Conservation (phyloP, 2,888 invertebrate genomes). For the Pseudeuparius sepicola region DNA sequence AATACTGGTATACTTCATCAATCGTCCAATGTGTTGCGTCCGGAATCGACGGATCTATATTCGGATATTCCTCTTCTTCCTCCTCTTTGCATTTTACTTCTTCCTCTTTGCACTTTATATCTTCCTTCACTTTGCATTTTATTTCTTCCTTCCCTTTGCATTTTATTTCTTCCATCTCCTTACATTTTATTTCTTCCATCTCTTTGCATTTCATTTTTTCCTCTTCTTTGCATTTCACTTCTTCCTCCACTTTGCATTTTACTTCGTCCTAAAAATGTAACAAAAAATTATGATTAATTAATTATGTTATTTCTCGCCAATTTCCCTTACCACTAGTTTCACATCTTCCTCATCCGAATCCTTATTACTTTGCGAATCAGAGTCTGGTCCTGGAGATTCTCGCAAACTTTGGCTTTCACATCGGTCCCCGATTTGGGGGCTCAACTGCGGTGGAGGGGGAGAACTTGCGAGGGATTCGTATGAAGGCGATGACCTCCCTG, state of each 20-base stretch:
- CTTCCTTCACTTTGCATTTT: too few relatives aligned
- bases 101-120: too few relatives aligned
- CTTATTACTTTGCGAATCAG: constrained; percentile 30
- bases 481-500: constrained; percentile 17
- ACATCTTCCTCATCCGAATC: constrained; percentile 30
- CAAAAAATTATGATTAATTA: too few relatives aligned
- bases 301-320: too few relatives aligned
- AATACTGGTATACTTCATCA: constrained; percentile 73
- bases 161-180: too few relatives aligned
- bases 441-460: constrained; percentile 34
- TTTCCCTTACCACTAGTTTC: too few relatives aligned
- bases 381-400: constrained; percentile 21
- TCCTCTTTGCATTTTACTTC: constrained; percentile 10
- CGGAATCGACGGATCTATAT: constrained; percentile 58
- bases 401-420: constrained; percentile 18
- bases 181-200: too few relatives aligned
- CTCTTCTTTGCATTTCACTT: too few relatives aligned
- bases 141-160: too few relatives aligned
- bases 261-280: too few relatives aligned
- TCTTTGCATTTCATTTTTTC: too few relatives aligned
- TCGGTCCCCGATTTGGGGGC: constrained; percentile 31
- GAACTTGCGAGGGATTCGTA: constrained; percentile 25
- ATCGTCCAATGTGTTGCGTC: constrained; percentile 75
- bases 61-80: constrained; percentile 16
- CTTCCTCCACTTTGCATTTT: too few relatives aligned